Percentiles rank a stretch among this genome's conserved stretches.
Conservation (phyloP, 2,797 vertebrate species). For the Sebastes diploproa region DNA sequence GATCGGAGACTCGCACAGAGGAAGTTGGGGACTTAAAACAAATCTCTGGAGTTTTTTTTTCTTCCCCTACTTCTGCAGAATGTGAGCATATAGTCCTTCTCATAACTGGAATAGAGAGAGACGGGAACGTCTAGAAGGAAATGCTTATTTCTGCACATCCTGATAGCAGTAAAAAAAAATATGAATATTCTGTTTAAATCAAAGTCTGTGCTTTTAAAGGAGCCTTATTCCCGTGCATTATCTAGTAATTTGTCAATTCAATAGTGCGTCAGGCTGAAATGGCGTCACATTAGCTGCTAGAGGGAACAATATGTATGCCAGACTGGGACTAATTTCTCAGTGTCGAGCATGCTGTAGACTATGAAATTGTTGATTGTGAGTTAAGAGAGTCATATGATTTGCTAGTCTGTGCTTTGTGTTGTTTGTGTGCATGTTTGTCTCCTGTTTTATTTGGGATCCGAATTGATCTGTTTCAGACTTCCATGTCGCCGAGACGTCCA, state of each 20-base stretch:
- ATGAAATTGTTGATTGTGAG: conserved; percentile 48
- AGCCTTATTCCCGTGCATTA: not conserved
- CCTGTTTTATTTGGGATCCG: not conserved
- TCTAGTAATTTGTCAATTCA: conserved; percentile 34
- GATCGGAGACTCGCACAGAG: not conserved
- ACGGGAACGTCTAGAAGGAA: not conserved
- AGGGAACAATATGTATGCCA: conserved; percentile 6
- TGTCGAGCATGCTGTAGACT: conserved; percentile 19
- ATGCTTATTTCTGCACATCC: not conserved
- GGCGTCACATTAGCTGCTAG: not conserved
- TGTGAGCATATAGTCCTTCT: not conserved
- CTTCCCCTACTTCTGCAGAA: not conserved
- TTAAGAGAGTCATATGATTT: conserved; percentile 17
- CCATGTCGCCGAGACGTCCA: not conserved
- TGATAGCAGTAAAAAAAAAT: not conserved
- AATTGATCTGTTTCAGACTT: not conserved
- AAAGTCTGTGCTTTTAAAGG: not conserved
- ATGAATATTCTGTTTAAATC: not conserved
- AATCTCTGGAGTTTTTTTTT: conserved; percentile 11
- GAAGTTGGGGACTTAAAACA: conserved; percentile 16
- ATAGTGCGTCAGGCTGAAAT: conserved; percentile 17
- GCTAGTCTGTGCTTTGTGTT: not conserved
- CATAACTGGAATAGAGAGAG: not conserved
- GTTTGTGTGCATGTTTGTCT: not conserved
- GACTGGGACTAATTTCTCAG: conserved; percentile 27